phyloP scores from a whole-genome alignment of 2,888 invertebrate species.

The Zygothrica quintamaculata region DNA sequence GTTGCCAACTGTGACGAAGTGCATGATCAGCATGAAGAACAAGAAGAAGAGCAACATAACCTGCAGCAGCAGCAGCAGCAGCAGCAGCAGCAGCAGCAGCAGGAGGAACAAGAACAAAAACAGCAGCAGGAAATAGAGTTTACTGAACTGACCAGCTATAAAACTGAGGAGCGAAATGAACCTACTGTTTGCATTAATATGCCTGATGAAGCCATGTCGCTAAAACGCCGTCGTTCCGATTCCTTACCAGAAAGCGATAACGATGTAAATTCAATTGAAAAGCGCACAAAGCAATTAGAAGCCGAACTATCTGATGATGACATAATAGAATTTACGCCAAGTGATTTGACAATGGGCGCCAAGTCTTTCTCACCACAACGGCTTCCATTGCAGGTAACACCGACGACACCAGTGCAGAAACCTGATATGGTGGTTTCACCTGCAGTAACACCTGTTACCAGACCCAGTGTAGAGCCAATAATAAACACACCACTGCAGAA shows the following conservation, averaged over 20 bases:
- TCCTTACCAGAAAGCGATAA: conserved; percentile 36
- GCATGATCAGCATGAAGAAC: conserved; percentile 6
- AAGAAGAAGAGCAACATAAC: background rate
- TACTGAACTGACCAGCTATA: conserved; percentile 11
- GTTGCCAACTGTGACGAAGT: conserved; percentile 2
- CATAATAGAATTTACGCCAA: conserved; percentile 42
- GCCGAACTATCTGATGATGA: conserved; percentile 45
- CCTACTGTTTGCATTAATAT: conserved; percentile 5
- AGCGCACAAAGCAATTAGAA: conserved; percentile 20
- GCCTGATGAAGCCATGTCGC: conserved; percentile 22
- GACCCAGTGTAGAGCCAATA: background rate
- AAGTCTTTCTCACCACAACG: conserved; percentile 4
- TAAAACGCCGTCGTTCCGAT: conserved; percentile 59
- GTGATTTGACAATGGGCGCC: conserved; percentile 8
- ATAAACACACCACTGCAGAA: conserved; percentile 18
- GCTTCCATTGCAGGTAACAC: background rate
- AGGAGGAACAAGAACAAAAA: conserved; percentile 6
- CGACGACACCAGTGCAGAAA: conserved; percentile 11
- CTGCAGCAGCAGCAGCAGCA: conserved; percentile 8
- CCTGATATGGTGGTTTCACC: conserved; percentile 3
- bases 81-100: conserved; percentile 5
- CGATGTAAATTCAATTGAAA: conserved; percentile 9
- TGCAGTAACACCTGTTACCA: background rate
- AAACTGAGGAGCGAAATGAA: conserved; percentile 2
- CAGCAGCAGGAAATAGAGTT: conserved; percentile 6